Base-by-base conservation (phyloP, 2,888 invertebrate genomes). In the Anoncus sp. region DNA sequence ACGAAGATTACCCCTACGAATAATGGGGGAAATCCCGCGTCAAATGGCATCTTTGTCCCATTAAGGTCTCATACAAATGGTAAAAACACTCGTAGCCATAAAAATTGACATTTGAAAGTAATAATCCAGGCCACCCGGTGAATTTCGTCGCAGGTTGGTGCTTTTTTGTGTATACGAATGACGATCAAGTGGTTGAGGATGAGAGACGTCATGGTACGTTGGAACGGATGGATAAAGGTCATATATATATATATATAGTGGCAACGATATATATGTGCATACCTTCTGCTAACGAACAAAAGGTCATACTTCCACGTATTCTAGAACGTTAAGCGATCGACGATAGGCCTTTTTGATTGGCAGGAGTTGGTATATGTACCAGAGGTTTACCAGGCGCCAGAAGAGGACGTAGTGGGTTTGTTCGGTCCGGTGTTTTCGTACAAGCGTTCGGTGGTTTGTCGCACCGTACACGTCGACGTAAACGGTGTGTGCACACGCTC, bases 361-460 rank as follows among this genome's bases (percentile, higher is more conserved):
- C 55, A 57, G 20, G 3, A 10, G 14, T n/a, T 16, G 49, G 9
- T 22, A 40, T 24, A 55, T 51, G 16, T 27, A 43, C 14, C 12
- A 6, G 35, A 45, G 67, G 62, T 66, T 65, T 66, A 66, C 10
- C 38, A 60, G 69, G 16, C 20, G 45, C 51, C 60, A 74, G 45
- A 76, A 53, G 65, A 43, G 47, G 27, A 20, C 45, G 45, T 35
- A 18, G 18, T 20, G 55, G 62, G 16, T 55, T 27, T 57, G 70
- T 24, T 75, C 71, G 70, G 72, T 79, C 71, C 73, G 75, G 71
- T 82, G 79, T 82, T 82, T 82, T 82, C 79, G 79, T 79, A 79
- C 81, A 77, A 82, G 79, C 79, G 79, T 81, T 81, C 77, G 47
- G 75, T 71, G 79, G 81, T 82, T 82, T 82, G 80, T 76, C 80